Evolutionary conservation across 2,113 vertebrate genomes (phyloP).

Genomic region (Smithornis capensis): DNA sequence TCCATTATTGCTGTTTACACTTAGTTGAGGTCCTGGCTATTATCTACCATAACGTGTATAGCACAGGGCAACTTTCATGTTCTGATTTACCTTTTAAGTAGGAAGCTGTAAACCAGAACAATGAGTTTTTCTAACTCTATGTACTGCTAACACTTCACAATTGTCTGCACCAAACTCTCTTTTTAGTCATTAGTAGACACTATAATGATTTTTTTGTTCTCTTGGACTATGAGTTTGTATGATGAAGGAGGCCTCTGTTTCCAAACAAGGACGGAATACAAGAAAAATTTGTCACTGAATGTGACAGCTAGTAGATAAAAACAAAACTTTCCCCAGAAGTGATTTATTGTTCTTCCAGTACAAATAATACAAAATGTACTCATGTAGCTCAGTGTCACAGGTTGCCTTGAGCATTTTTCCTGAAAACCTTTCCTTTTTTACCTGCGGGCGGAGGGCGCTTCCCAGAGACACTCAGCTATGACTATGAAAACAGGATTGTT

Average conservation of each 20-base stretch:
- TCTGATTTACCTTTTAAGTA: not conserved
- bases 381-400: too few relatives aligned
- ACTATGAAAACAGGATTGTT: not conserved
- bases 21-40: not conserved
- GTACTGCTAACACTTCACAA: not conserved
- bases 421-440: too few relatives aligned
- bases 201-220: conserved; percentile 36
- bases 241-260: conserved; percentile 34
- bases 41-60: not conserved
- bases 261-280: conserved; percentile 14
- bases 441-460: too few relatives aligned
- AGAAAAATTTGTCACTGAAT: conserved; percentile 15
- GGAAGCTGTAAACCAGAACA: conserved; percentile 19
- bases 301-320: not conserved
- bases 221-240: not conserved
- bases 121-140: not conserved
- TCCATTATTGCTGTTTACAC: not conserved
- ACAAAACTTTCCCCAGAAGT: not conserved
- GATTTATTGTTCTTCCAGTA: not conserved
- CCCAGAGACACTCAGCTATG: too few relatives aligned
- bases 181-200: not conserved
- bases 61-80: not conserved
- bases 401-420: too few relatives aligned
- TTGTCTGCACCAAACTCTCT: not conserved
- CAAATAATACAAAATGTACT: not conserved